Conservation (phyloP, 2,888 invertebrate species). For the Agriopis aurantiaria region DNA sequence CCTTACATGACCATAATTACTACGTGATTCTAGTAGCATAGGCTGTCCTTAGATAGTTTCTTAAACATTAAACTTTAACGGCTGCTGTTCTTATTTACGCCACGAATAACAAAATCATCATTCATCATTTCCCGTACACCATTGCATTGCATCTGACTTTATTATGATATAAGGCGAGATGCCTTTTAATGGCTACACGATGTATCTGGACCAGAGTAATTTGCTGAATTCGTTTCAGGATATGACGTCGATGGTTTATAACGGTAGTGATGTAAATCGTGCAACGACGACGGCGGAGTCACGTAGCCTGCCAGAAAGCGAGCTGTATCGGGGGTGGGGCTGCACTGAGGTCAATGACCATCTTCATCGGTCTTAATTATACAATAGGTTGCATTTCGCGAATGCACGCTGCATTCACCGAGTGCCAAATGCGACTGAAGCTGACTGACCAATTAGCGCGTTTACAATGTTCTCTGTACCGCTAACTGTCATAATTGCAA, state of each 20-base stretch:
- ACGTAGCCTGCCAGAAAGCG: constrained; percentile 66
- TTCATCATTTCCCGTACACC: no score
- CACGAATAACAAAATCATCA: background rate
- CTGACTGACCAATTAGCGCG: constrained; percentile 51
- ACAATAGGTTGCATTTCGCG: constrained; percentile 65
- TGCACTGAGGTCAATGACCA: constrained; percentile 63
- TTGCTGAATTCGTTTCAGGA: constrained; percentile 22
- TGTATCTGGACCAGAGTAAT: constrained; percentile 28
- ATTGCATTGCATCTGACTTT: constrained; percentile 13
- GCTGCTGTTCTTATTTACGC: background rate
- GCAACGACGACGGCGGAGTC: constrained; percentile 69
- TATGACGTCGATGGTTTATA: constrained; percentile 40
- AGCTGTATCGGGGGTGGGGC: constrained; percentile 58
- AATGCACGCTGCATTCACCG: constrained; percentile 56
- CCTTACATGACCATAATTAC: background rate
- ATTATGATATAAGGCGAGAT: constrained; percentile 17
- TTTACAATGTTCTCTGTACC: constrained; percentile 26
- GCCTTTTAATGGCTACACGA: constrained; percentile 10
- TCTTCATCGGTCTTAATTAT: constrained; percentile 67
- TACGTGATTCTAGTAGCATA: constrained; percentile 7
- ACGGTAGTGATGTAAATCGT: constrained; percentile 65
- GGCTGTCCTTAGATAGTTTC: background rate
- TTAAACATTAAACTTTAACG: no score
- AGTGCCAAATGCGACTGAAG: constrained; percentile 45
- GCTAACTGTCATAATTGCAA: constrained; percentile 47